Conservation (phyloP, 2,797 vertebrate species). For the Botia kubotai region DNA sequence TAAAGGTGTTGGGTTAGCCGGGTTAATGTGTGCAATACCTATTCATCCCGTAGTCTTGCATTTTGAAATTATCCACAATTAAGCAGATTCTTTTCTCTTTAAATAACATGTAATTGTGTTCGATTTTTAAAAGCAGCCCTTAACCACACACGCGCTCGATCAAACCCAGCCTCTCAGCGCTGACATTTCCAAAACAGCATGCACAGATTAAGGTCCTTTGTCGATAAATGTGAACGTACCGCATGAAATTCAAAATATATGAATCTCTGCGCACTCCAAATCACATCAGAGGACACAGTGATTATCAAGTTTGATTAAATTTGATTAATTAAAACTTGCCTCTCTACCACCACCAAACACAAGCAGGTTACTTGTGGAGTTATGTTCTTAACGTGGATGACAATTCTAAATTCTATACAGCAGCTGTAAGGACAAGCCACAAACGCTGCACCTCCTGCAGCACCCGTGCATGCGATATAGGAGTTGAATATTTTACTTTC, state of each 20-base stretch:
- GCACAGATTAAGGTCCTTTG: neutral
- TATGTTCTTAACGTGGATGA: too few relatives aligned
- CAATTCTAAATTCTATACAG: too few relatives aligned
- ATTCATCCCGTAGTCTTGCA: neutral
- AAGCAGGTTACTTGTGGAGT: too few relatives aligned
- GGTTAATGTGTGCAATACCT: conserved; percentile 12
- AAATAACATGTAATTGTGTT: neutral
- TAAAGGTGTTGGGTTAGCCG: neutral
- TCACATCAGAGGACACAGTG: neutral
- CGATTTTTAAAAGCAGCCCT: neutral
- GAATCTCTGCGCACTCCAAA: neutral
- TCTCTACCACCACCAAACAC: neutral
- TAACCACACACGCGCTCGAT: conserved; percentile 1
- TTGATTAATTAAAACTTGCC: neutral
- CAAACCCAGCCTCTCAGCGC: neutral
- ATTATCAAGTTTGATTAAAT: neutral
- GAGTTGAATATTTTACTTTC: too few relatives aligned
- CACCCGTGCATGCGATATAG: too few relatives aligned
- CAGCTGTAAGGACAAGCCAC: too few relatives aligned
- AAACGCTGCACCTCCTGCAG: too few relatives aligned
- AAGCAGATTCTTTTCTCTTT: neutral
- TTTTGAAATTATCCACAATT: conserved; percentile 18
- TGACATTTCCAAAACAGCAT: conserved; percentile 13
- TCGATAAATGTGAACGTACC: neutral
- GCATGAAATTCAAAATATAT: neutral